Base-by-base conservation (phyloP, 2,888 invertebrate species). In the Eristalis pertinax region DNA sequence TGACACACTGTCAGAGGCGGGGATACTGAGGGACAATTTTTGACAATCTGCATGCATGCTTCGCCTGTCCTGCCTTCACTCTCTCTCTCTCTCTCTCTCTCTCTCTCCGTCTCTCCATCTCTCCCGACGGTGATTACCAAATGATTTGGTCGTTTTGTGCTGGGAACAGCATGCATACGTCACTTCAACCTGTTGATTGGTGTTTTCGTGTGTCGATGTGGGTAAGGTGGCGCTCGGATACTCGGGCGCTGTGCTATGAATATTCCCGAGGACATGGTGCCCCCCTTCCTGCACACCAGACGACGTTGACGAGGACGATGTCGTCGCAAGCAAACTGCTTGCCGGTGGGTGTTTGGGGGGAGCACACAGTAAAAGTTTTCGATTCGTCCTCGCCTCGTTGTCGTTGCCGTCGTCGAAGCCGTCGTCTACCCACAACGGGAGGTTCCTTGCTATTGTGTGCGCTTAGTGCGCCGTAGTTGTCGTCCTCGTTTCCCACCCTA, bases 121-220 rank as follows among this genome's bases (percentile, higher is more conserved):
- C n/a, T n/a, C 15, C 43, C n/a, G 5, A 4, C 43, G 19, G 19
- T 50, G 50, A 50, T 50, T 50, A 19, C 50, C 50, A 26, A 22
- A 56, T 70, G 65, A 43, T 62, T n/a, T 62, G 63, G 68, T 64
- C 68, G 75, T 75, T 69, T 69, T 81, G 70, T 70, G 22, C 64
- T 65, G 62, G 58, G 19, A 26, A 70, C 58, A 76, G 70, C 76
- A 70, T 26, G 32, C 32, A 32, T 82, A 82, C 82, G 82, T 76
- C 82, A 76, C 82, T 76, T 76, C 76, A 76, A 82, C 82, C 82
- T 82, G 82, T 82, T 82, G 82, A 82, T 65, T 76, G 70, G 76
- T 69, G 35, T 73, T 64, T 50, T 56, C 72, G 41, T 60, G 38
- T 60, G 38, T n/a, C 29, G 63, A 64, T 50, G 64, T 70, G 67